Base-by-base conservation (phyloP, 2,888 invertebrate species). In the Andrena flavipes region DNA sequence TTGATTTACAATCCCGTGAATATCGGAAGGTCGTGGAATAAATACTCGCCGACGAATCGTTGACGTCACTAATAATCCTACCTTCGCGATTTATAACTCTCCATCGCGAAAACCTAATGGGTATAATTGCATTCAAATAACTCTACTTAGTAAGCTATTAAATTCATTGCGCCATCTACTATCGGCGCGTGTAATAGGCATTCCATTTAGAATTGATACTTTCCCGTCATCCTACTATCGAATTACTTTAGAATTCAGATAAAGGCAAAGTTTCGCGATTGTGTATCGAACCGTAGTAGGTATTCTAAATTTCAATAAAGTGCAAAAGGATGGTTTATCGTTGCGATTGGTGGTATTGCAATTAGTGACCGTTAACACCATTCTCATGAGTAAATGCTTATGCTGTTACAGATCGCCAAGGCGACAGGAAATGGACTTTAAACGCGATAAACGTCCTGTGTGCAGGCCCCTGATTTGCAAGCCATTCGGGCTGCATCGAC, bases 341-440 rank as follows among this genome's bases (percentile, higher is more conserved):
- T 6, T 26, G 23, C 16, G 8, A 62, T 30, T 59, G 26, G 20
- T n/a, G 20, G 6, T 20, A 69, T 48, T 0, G 23, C 42, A 72
- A 60, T 29, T 60, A 23, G 10, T 26, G 4, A 10, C 56, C 8
- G 13, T 56, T 26, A 54, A 35, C 26, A 10, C 7, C 20, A 23
- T 1, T 48, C 29, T 62, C n/a, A 42, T 48, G 42, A 59, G 49
- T 48, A 64, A 73, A 68, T 69, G 78, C 29, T 51, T 30, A 35
- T 30, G 71, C 35, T 68, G 67, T 56, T 49, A 42, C 62, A 56
- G 77, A 80, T 77, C 80, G 59, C 63, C 72, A 33, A 8, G 56
- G n/a, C 49, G 51, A 74, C 69, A 59, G 54, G 63, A 65, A 74
- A 81, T 79, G 69, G 69, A 74, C 80, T 69, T 49, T 64, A 62